Evolutionary conservation across 2,888 invertebrate species (phyloP).

Genomic region (Zygogramma bicolorata): DNA sequence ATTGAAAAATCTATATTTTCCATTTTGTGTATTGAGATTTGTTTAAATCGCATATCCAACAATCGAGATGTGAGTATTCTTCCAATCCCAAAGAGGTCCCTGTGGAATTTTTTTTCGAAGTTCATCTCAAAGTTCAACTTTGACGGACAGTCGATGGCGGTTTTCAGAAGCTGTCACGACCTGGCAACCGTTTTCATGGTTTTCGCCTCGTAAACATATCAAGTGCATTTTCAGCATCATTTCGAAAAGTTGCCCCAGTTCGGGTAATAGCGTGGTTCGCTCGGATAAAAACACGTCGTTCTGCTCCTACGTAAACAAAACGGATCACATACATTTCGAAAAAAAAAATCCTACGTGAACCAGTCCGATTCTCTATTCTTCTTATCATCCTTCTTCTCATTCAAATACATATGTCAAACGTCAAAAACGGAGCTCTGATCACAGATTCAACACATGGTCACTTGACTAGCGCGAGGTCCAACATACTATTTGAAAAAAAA

Average conservation of each 20-base stretch:
- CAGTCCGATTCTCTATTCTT: slow-evolving; percentile 59
- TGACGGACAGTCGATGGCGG: no score
- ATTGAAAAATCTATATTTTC: no score
- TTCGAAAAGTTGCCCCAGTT: slow-evolving; percentile 34
- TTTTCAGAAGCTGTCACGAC: no score
- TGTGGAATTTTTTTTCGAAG: no score
- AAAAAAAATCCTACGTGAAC: slow-evolving; percentile 57
- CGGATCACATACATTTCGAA: slow-evolving; percentile 62
- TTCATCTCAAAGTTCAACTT: no score
- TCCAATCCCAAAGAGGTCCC: no score
- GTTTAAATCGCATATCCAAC: no score
- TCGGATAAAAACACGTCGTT: slow-evolving; percentile 45
- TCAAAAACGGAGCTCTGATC: slow-evolving; percentile 66
- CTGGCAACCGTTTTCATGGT: no score
- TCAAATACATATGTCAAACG: slow-evolving; percentile 32
- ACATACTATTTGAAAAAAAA: slow-evolving; percentile 19
- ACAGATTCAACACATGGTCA: slow-evolving; percentile 66
- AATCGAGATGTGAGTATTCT: no score
- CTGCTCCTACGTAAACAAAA: slow-evolving; percentile 49
- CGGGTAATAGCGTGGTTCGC: slow-evolving; percentile 41
- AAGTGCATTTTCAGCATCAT: no score
- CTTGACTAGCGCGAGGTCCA: slow-evolving; percentile 67
- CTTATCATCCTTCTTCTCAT: slow-evolving; percentile 8
- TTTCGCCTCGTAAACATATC: no score
- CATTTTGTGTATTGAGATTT: no score